Conservation (phyloP, 2,797 vertebrate species). For the Chromis chromis region DNA sequence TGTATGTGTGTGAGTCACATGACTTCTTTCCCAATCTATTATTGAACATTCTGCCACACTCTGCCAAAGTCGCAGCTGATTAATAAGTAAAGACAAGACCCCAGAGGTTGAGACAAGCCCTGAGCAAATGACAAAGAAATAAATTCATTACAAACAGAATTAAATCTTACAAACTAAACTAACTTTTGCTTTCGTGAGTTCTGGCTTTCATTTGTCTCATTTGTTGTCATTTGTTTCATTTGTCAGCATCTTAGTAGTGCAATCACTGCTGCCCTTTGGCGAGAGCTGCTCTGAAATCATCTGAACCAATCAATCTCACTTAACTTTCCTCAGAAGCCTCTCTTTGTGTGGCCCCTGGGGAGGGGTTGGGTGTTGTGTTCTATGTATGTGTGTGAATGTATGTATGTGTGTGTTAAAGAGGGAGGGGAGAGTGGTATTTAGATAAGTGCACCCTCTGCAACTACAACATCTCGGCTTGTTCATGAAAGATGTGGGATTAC, state of each 20-base stretch:
- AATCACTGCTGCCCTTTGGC: slow-evolving; percentile 44
- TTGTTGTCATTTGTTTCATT: slow-evolving; percentile 54
- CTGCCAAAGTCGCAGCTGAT: slow-evolving; percentile 65
- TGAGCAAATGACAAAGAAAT: slow-evolving; percentile 60
- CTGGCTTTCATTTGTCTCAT: slow-evolving; percentile 50
- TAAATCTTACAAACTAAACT: slow-evolving; percentile 25
- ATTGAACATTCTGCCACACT: slow-evolving; percentile 63
- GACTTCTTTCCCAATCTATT: slow-evolving; percentile 65
- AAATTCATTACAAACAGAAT: slow-evolving; percentile 51
- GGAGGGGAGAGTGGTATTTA: not conserved
- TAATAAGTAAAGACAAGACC: slow-evolving; percentile 74
- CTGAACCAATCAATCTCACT: slow-evolving; percentile 65
- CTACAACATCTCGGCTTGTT: slow-evolving; percentile 29
- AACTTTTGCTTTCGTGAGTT: slow-evolving; percentile 29
- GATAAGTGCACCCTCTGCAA: slow-evolving; percentile 23
- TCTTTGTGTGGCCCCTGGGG: slow-evolving; percentile 27
- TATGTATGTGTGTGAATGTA: not conserved
- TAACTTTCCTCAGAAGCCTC: slow-evolving; percentile 50
- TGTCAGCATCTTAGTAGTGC: slow-evolving; percentile 20
- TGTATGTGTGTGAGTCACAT: slow-evolving; percentile 32
- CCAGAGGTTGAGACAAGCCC: slow-evolving; percentile 57
- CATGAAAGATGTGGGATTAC: slow-evolving; percentile 40
- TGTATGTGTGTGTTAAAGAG: not conserved
- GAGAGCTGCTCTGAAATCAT: slow-evolving; percentile 57
- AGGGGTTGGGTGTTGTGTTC: slow-evolving; percentile 11